These are phyloP conservation scores for Grus americana DNA, from an alignment of 2,113 vertebrate genomes.

Conservation along the genomic window DNA sequence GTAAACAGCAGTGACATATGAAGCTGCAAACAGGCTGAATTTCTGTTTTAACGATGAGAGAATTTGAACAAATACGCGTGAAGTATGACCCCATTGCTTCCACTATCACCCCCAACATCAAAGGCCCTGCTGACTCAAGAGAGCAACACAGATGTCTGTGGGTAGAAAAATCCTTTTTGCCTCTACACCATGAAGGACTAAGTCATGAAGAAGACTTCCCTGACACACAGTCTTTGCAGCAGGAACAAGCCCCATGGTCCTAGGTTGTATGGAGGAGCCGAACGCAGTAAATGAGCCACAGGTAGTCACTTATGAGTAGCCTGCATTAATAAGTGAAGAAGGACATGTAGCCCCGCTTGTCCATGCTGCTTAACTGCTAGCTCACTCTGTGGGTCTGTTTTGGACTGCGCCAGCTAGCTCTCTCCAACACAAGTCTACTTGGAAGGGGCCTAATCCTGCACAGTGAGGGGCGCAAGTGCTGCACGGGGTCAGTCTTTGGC, in stretches of 20 bases:
- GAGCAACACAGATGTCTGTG: not conserved
- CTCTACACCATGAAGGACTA: not conserved
- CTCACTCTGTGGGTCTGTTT: not conserved
- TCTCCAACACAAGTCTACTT: not conserved
- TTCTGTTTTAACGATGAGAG: not conserved
- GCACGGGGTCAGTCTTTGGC: not conserved
- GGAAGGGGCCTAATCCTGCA: not conserved
- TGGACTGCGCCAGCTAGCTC: not conserved
- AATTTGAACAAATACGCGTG: not conserved
- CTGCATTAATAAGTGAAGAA: not conserved
- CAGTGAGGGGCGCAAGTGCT: not conserved
- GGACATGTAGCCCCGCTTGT: rapidly evolving
- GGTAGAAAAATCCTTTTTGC: not conserved
- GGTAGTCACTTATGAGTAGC: not conserved
- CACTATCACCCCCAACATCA: not conserved
- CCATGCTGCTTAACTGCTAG: not conserved
- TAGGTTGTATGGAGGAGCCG: not conserved
- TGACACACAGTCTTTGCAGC: not conserved
- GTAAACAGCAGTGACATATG: not conserved
- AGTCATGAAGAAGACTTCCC: not conserved
- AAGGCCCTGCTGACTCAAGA: not conserved
- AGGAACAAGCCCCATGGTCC: not conserved
- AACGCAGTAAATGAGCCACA: not conserved
- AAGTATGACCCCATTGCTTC: not conserved
- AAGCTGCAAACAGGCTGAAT: not conserved